A percentile compares a stretch with the other conserved stretches of the same genome.
phyloP scores from a whole-genome alignment of 2,888 invertebrate genomes.

The Hydroisotoma schaefferi region DNA sequence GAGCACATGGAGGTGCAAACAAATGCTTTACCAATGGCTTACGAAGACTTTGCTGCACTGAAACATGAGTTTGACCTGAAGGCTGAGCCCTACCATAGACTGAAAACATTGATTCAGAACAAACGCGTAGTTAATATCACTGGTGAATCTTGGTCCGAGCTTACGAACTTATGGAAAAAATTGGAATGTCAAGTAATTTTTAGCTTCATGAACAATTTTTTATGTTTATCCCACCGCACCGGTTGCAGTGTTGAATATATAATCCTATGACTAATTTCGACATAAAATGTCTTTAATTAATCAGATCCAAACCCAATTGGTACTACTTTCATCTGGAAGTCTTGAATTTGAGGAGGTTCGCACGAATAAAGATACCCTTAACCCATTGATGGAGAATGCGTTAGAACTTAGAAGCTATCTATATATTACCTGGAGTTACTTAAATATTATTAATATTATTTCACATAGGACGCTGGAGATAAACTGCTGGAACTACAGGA shows the following conservation, averaged over 20 bases:
- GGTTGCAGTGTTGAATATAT: too few relatives aligned
- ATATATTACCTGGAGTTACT: too few relatives aligned
- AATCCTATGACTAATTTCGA: neutral
- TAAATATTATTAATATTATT: neutral
- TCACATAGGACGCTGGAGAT: constrained; percentile 31
- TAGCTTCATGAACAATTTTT: too few relatives aligned
- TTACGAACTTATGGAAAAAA: constrained; percentile 76
- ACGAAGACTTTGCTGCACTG: constrained; percentile 74
- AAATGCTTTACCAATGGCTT: constrained; percentile 71
- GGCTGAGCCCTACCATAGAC: constrained; percentile 67
- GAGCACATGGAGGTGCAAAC: constrained; percentile 73
- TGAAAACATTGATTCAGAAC: constrained; percentile 74
- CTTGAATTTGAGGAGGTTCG: constrained; percentile 80
- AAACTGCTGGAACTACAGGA: constrained; percentile 36
- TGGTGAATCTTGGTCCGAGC: constrained; percentile 78
- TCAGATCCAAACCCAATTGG: constrained; percentile 80
- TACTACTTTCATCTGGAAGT: constrained; percentile 70
- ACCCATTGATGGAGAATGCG: constrained; percentile 79
- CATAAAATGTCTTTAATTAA: constrained; percentile 17
- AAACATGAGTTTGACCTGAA: constrained; percentile 73
- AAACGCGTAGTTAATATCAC: constrained; percentile 78
- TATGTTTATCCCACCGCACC: too few relatives aligned
- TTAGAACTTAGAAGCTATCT: constrained; percentile 75
- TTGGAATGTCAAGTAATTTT: constrained; percentile 61
- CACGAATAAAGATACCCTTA: constrained; percentile 67